Evolutionary conservation across 2,797 vertebrate genomes (phyloP).

Genomic region (Phataginus tetradactyla): DNA sequence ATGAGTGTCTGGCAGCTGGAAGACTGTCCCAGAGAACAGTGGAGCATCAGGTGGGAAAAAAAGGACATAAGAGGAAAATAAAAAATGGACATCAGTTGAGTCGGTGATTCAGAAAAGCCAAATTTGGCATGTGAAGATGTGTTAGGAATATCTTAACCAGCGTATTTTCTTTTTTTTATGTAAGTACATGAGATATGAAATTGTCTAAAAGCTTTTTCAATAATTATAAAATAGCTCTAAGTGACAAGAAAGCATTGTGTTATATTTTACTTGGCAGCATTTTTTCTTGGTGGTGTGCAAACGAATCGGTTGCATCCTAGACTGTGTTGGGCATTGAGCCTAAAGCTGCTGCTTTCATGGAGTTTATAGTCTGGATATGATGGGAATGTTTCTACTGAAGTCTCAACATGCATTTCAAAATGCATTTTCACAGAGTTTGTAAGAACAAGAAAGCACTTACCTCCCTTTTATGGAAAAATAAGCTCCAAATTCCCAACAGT

Average conservation of each 20-base stretch:
- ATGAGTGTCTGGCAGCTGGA: neutral
- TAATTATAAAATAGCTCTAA: constrained; percentile 12
- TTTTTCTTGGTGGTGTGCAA: neutral
- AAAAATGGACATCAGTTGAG: neutral
- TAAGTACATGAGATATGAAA: neutral
- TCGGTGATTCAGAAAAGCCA: neutral
- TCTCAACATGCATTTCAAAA: neutral
- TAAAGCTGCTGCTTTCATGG: neutral
- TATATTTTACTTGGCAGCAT: neutral
- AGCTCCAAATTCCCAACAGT: neutral
- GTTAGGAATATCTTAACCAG: neutral
- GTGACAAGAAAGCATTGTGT: neutral
- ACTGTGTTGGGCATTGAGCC: neutral
- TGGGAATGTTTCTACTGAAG: neutral
- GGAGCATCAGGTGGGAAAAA: neutral
- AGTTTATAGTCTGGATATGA: neutral
- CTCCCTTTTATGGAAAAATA: neutral
- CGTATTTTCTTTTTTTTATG: neutral
- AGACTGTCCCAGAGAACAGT: neutral
- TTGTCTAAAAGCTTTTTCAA: constrained; percentile 2
- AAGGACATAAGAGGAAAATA: neutral
- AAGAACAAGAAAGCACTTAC: neutral
- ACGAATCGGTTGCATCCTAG: neutral
- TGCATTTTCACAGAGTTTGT: neutral
- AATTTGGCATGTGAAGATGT: neutral